Percentiles rank a stretch among this genome's conserved stretches.
phyloP scores from a whole-genome alignment of 2,113 vertebrate species.

The Notothenia coriiceps region DNA sequence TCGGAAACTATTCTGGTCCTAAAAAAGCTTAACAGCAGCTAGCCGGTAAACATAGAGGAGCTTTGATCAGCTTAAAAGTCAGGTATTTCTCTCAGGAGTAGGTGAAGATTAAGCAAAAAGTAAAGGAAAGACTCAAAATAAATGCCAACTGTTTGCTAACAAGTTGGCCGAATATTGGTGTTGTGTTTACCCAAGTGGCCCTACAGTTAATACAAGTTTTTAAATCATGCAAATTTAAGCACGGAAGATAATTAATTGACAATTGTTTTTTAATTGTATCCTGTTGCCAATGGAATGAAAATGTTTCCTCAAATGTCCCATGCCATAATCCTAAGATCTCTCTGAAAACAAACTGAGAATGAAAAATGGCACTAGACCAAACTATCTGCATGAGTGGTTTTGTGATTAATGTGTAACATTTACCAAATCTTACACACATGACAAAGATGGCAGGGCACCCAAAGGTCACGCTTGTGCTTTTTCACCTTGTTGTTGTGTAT shows the following conservation, averaged over 20 bases:
- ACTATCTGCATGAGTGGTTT: neutral
- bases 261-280: neutral
- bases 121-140: neutral
- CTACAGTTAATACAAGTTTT: neutral
- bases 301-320: neutral
- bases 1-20: no score
- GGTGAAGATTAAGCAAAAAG: neutral
- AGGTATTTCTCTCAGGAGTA: neutral
- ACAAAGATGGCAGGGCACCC: neutral
- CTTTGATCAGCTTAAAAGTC: neutral
- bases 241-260: neutral
- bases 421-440: neutral
- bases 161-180: neutral
- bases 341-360: slow-evolving; percentile 1
- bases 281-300: neutral
- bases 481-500: neutral
- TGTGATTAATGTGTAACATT: slow-evolving; percentile 8
- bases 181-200: neutral
- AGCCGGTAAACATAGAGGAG: neutral
- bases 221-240: neutral
- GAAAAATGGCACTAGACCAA: slow-evolving; percentile 7
- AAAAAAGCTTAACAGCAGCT: no score
- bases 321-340: neutral
- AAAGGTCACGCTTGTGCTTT: neutral
- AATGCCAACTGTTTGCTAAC: neutral